Base-by-base conservation (phyloP, 2,888 invertebrate genomes). In the Leucoma salicis region DNA sequence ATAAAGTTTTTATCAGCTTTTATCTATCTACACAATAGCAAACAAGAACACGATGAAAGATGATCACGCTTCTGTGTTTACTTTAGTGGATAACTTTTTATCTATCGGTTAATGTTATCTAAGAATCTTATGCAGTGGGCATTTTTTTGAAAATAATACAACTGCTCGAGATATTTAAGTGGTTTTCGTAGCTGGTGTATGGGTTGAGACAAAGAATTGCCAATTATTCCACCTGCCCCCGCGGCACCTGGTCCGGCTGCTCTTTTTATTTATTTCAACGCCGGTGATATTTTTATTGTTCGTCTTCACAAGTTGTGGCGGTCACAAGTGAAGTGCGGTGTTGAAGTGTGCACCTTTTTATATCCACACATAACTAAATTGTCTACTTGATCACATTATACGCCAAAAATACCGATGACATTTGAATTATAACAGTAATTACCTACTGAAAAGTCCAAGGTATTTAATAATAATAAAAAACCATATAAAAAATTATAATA, bases 171-270 rank as follows among this genome's bases (percentile, higher is more conserved):
- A 74, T 72, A 76, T 75, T 73, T 71, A 74, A 73, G 77, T 73
- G 70, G 74, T 80, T 71, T 76, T 75, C 78, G 78, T 75, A 67
- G 74, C 64, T 73, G 69, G 70, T 68, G 73, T 69, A 73, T 72
- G 71, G 70, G 62, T 69, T 79, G 82, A 87, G 85, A 88, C 88
- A 88, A 89, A 88, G 89, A 86, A 84, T 88, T 79, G 88, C 79
- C 87, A 87, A 87, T 89, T 86, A 88, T 82, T 88, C 81, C 89
- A 88, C 88, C 89, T 89, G 89, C 86, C 79, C 74, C 74, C 75
- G 66, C 73, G 71, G 78, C 89, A 87, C 79, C 88, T 88, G 88
- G 82, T 64, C 80, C 82, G 82, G 82, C 78, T 83, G 82, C 70
- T 82, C 78, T 81, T 85, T 85, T 86, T 86, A 86, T 89, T 88